Evolutionary conservation across 2,888 invertebrate genomes (phyloP), one percentile per base, ranked within the genome.

Genomic region (Crossocerus cetratus): DNA sequence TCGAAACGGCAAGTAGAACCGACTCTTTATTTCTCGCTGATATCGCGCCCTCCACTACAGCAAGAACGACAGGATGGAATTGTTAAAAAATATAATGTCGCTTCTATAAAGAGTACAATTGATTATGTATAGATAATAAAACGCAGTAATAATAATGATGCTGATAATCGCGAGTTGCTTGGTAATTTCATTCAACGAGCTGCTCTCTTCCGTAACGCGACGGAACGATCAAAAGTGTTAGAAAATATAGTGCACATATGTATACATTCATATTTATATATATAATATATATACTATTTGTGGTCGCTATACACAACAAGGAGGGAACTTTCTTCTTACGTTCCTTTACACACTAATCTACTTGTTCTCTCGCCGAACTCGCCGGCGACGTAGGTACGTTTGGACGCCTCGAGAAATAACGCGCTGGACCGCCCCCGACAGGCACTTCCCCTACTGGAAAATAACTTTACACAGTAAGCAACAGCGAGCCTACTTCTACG

Each of bases 1-100:
- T 16, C 16, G 49, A 49, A 14, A 49, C 49, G 49, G n/a, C 49
- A 16, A 5, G 49, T 49, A 49, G 14, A 16, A 45, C 66, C 60
- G n/a, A 63, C 23, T 62, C n/a, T 71, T 55, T 74, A 69, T 73
- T 69, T 73, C 58, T 69, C 16, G 62, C 42, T 73, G 56, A 13
- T 85, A 88, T 86, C 83, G 81, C 86, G 86, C 79, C 80, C 49
- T 86, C 76, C 81, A 83, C 87, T 73, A 73, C 67, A 69, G 53
- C 87, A 84, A 84, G 84, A 79, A 83, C 81, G 86, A 88, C 86
- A 88, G 81, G 83, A 86, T 86, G 86, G 84, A 88, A 85, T 87
- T 83, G 87, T 89, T 89, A 88, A 88, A 89, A 89, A 89, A 89
- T 89, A 89, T 86, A 86, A 85, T 84, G 79, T 86, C 84, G 84